phyloP scores from a whole-genome alignment of 2,888 invertebrate species.

The Dicyrtomina minuta region DNA sequence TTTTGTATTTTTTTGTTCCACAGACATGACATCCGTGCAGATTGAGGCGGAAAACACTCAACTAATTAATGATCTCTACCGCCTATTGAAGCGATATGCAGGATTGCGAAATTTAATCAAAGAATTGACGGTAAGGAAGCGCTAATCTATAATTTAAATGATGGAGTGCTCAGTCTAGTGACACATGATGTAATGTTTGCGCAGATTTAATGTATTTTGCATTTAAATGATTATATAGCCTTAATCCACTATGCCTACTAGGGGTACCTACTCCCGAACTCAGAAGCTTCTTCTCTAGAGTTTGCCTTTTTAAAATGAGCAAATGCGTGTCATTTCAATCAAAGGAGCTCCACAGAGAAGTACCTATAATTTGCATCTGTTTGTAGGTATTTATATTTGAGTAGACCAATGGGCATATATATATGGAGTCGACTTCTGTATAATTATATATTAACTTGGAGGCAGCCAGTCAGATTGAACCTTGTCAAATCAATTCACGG shows the following conservation, averaged over 20 bases:
- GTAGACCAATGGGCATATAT: not conserved
- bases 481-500: too few relatives aligned
- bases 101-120: constrained; percentile 84
- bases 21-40: constrained; percentile 90
- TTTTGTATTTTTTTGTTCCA: constrained; percentile 55
- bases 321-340: too few relatives aligned
- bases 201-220: too few relatives aligned
- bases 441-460: not conserved
- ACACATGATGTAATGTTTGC: not conserved
- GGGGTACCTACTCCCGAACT: too few relatives aligned
- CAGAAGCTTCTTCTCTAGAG: too few relatives aligned
- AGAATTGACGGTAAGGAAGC: constrained; percentile 72
- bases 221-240: too few relatives aligned
- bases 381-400: too few relatives aligned
- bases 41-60: constrained; percentile 91
- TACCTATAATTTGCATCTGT: too few relatives aligned
- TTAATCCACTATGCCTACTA: too few relatives aligned
- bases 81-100: constrained; percentile 86
- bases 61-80: constrained; percentile 89
- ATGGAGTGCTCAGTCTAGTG: not conserved
- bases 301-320: too few relatives aligned
- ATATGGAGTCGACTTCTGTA: not conserved
- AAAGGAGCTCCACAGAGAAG: too few relatives aligned
- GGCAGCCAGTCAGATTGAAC: not conserved
- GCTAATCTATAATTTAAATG: not conserved